These are phyloP conservation scores for Thunnus maccoyii DNA, from an alignment of 2,113 vertebrate species.

Conservation along the genomic window DNA sequence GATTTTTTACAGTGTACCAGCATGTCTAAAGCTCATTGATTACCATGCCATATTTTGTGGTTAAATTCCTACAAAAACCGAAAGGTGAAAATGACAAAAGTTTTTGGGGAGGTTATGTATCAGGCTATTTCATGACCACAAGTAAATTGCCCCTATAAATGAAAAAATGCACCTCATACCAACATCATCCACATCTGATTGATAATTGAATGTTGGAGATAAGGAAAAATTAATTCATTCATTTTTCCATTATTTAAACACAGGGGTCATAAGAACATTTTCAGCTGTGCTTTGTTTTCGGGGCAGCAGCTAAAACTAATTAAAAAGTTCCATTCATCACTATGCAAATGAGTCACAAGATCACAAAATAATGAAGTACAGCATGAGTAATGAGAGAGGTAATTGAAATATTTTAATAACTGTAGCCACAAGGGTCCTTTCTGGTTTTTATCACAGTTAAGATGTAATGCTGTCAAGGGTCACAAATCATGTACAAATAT, in stretches of 20 bases:
- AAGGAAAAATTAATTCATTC: not conserved
- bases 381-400: constrained; percentile 26
- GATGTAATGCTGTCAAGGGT: not conserved
- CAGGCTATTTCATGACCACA: too few species aligned
- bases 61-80: too few species aligned
- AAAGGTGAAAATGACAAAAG: too few species aligned
- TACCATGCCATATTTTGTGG: too few species aligned
- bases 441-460: constrained; percentile 12
- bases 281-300: constrained; percentile 11
- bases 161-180: too few species aligned
- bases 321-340: constrained; percentile 44
- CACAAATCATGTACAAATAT: constrained; percentile 12
- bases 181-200: too few species aligned
- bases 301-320: constrained; percentile 12
- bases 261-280: not conserved
- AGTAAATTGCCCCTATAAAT: too few species aligned
- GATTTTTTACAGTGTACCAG: too few species aligned
- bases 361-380: constrained; percentile 30
- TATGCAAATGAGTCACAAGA: constrained; percentile 28
- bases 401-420: constrained; percentile 35
- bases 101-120: too few species aligned
- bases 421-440: not conserved
- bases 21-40: too few species aligned
- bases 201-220: not conserved
- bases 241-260: not conserved